Evolutionary conservation across 2,888 invertebrate genomes (phyloP), one percentile per base, ranked within the genome.

Genomic region (Cryptophagus acutangulus): DNA sequence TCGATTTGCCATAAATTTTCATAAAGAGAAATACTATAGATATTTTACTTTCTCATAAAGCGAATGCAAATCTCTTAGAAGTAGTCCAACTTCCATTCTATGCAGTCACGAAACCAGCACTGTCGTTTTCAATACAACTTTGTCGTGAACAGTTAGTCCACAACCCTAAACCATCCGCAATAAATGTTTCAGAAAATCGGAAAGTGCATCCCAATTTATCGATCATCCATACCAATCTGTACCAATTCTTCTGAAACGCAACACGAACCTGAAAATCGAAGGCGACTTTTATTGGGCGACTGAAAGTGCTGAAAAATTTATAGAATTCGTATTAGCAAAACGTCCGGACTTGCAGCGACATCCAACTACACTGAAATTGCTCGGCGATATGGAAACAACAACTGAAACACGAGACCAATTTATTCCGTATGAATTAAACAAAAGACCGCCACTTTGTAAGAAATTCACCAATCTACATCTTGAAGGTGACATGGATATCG

Each of bases 321-420:
- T 73, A 20, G 61, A 70, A 14, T 70, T 72, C 54, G 59, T 70
- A 29, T 63, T 74, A n/a, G 51, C 57, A 5, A 69, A 70, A 42
- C 63, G 71, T 10, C 62, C 71, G 2, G 64, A 70, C 15, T 58
- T 75, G 18, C 62, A 66, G 63, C 35, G 72, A 68, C 57, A 69
- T 67, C 30, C 70, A 60, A 54, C 65, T 4, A 61, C 54, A 17
- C 53, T 65, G 40, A 61, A 62, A 45, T 31, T 66, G 25, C 62
- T 62, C 46, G 68, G 66, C 39, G 56, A 58, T 2, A 70, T 76
- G 64, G 67, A 70, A 25, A 67, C 63, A 12, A 67, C 65, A 52
- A 74, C 75, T 29, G 75, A 76, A 52, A 73, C 69, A 49, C 64
- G 69, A 38, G 73, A 73, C 24, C 69, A 74, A 49, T 75, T 69